These are phyloP conservation scores for Characodon lateralis DNA, from an alignment of 2,797 vertebrate species.

Conservation along the genomic window DNA sequence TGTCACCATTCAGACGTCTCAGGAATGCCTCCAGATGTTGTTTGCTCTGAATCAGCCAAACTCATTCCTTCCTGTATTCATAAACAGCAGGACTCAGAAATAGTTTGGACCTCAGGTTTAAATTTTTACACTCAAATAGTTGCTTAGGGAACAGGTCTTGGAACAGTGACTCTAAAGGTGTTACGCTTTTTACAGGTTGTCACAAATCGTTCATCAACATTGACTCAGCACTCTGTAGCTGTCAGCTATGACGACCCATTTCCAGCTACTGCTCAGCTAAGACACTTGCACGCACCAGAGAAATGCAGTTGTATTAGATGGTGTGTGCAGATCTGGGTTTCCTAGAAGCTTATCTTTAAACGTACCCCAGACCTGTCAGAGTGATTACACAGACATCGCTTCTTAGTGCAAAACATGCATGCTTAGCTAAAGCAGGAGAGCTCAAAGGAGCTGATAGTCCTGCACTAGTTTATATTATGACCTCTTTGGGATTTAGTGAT, in stretches of 20 bases:
- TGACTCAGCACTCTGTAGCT: neutral
- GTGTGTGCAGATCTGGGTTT: constrained; percentile 33
- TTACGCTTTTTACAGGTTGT: neutral
- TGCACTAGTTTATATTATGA: neutral
- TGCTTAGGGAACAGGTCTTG: constrained; percentile 5
- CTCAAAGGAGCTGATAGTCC: neutral
- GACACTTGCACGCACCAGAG: constrained; percentile 13
- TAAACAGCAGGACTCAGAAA: constrained; percentile 21
- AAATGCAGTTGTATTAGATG: constrained; percentile 2
- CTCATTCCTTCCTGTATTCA: constrained; percentile 37
- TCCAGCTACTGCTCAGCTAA: constrained; percentile 11
- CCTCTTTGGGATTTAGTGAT: neutral
- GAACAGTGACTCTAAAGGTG: constrained; percentile 4
- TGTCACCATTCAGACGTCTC: constrained; percentile 68
- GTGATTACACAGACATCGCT: constrained; percentile 9
- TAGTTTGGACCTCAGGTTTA: constrained; percentile 50
- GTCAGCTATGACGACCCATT: constrained; percentile 23
- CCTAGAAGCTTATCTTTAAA: constrained; percentile 21
- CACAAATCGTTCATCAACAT: constrained; percentile 21
- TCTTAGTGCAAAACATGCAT: neutral
- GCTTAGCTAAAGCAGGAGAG: neutral
- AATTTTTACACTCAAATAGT: constrained; percentile 25
- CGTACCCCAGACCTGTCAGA: constrained; percentile 53
- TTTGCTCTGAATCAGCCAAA: constrained; percentile 64
- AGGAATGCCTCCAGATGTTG: constrained; percentile 79